These are phyloP conservation scores for Athalia cordata DNA, from an alignment of 2,888 invertebrate species.

Conservation along the genomic window DNA sequence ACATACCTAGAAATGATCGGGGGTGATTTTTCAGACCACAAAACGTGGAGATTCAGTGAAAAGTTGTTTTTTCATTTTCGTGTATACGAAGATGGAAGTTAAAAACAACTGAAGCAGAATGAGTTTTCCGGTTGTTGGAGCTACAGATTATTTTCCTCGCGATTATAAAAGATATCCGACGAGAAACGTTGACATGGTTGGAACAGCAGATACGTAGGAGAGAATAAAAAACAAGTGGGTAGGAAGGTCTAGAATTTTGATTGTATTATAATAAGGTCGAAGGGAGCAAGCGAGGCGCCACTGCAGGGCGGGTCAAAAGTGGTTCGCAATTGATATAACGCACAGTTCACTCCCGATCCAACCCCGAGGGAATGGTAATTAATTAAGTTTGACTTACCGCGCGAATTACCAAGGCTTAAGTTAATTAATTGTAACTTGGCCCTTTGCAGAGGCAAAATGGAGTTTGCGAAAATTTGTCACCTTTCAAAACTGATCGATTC, in stretches of 20 bases:
- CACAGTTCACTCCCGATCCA: conserved; percentile 37
- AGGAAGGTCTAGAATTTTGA: neutral
- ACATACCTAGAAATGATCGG: no score
- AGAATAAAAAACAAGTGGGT: neutral
- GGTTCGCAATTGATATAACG: conserved; percentile 39
- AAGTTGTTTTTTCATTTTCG: no score
- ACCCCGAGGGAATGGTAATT: conserved; percentile 60
- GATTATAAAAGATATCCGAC: no score
- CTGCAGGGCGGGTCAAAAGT: conserved; percentile 36
- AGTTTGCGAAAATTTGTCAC: conserved; percentile 67
- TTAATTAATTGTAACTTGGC: conserved; percentile 70
- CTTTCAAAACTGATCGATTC: conserved; percentile 61
- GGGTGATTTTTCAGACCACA: no score
- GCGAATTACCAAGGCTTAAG: conserved; percentile 67
- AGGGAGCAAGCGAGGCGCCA: neutral
- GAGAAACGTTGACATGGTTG: no score
- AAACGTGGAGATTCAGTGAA: no score
- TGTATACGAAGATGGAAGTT: no score
- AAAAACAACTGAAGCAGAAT: no score
- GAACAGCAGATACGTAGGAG: no score
- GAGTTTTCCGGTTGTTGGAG: no score
- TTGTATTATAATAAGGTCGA: neutral
- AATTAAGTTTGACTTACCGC: conserved; percentile 71
- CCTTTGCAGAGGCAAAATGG: conserved; percentile 54
- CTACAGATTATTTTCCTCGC: no score